Conservation (phyloP, 2,888 invertebrate genomes). For the Buathra laborator region DNA sequence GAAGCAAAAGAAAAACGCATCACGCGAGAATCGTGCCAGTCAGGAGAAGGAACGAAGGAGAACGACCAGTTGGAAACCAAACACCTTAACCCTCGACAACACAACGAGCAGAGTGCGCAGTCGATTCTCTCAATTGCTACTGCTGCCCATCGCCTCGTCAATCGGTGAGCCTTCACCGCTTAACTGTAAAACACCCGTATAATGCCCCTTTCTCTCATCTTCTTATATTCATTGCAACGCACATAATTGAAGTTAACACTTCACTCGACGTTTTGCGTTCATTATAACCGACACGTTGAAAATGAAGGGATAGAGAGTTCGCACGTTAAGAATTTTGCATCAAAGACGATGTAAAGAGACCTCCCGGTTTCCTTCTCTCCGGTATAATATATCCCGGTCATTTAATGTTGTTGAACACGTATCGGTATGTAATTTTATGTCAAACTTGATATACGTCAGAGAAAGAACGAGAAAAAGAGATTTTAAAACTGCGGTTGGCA, state of each 20-base stretch:
- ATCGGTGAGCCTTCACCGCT: background rate
- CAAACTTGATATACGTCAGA: background rate
- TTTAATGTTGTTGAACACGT: background rate
- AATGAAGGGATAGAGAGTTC: background rate
- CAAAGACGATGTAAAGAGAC: background rate
- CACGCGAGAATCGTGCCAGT: constrained; percentile 67
- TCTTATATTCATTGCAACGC: constrained; percentile 23
- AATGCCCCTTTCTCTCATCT: no score
- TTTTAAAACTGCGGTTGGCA: background rate
- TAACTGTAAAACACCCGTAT: constrained; percentile 37
- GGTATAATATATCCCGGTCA: background rate
- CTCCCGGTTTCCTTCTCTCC: background rate
- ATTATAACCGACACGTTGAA: constrained; percentile 8
- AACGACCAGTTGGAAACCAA: background rate
- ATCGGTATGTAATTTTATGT: background rate
- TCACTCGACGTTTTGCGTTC: background rate
- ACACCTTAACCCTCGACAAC: constrained; percentile 24
- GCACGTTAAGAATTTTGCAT: background rate
- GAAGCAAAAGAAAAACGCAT: constrained; percentile 30
- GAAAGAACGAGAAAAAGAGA: background rate
- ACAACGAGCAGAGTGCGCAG: background rate
- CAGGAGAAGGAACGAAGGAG: constrained; percentile 6
- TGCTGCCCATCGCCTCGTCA: constrained; percentile 1
- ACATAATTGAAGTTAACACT: background rate
- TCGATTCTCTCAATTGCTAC: constrained; percentile 9